Evolutionary conservation across 92 coral and sea anemone genomes (phyloP), one percentile per base, ranked within the genome.

Genomic region (Umimayanthus kanabou): DNA sequence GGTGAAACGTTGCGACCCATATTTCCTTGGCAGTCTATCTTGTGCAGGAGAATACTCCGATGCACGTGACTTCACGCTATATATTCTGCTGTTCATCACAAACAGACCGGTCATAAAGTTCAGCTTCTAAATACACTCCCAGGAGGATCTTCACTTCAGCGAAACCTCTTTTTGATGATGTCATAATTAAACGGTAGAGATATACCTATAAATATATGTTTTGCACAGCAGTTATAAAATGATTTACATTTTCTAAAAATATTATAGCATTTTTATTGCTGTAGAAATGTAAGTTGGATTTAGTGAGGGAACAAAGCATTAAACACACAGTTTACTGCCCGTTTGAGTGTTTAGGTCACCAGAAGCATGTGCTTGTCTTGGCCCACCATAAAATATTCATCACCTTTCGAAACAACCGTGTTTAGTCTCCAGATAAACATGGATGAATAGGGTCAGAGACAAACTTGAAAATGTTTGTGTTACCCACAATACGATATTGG

Each of bases 401-500:
- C 13, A 22, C 71, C 11, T 16, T 39, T 61, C 42, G 28, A 53
- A 78, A n/a, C 49, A 78, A 9, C 64, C 37, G 65, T 14, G 33
- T 78, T 78, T 78, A 3, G 82, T 49, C 42, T n/a, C 42, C 76
- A 72, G 39, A 37, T 80, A 80, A 80, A 80, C 70, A 80, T 80
- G 84, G 69, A 33, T 57, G 70, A 55, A 28, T 80, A 80, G 82
- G 49, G 49, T 61, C 84, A 80, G 11, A 2, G 13, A 80, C 84
- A 80, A 79, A 80, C 30, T 55, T 53, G 13, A 57, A 80, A 33
- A 80, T 80, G 84, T 80, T 80, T 80, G 23, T 80, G 84, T 53
- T 80, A 29, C 42, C 70, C n/a, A 13, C 43, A 61, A 3, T 39
- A 10, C 84, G 72, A 29, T 53, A 13, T 55, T 80, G 67, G 72